These are phyloP conservation scores for Drosophila elegans DNA, from an alignment of 1,140 invertebrate species.

Conservation along the genomic window DNA sequence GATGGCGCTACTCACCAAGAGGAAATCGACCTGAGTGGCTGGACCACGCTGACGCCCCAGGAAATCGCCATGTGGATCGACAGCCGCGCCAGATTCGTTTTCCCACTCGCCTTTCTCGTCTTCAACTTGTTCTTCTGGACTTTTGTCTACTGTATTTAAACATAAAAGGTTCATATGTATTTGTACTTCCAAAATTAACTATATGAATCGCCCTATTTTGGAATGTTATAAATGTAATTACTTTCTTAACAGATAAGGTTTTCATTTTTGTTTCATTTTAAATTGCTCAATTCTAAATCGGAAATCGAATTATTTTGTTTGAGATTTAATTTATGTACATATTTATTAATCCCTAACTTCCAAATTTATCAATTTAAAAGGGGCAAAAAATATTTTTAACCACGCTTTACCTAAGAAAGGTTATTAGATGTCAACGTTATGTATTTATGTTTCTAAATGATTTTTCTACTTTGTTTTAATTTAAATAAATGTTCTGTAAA, in stretches of 20 bases:
- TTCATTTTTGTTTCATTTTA: not conserved
- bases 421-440: not conserved
- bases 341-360: too few relatives aligned
- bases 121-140: slow-evolving; percentile 95
- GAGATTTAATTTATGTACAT: not conserved
- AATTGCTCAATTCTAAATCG: not conserved
- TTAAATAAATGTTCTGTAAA: not conserved
- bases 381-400: not conserved
- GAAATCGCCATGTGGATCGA: slow-evolving; percentile 95
- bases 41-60: slow-evolving; percentile 94
- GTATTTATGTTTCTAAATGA: not conserved
- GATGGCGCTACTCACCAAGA: slow-evolving; percentile 34
- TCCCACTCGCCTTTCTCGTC: slow-evolving; percentile 91
- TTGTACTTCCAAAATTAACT: too few relatives aligned
- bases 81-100: slow-evolving; percentile 89
- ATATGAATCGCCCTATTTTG: too few relatives aligned
- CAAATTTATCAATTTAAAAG: not conserved
- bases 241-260: too few relatives aligned
- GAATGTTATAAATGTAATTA: too few relatives aligned
- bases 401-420: not conserved
- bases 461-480: not conserved
- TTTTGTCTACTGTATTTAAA: slow-evolving; percentile 87
- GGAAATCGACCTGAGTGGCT: slow-evolving; percentile 85
- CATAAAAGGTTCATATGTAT: not conserved
- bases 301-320: not conserved